phyloP scores from a whole-genome alignment of 2,888 invertebrate genomes.

The Eudemis profundana region DNA sequence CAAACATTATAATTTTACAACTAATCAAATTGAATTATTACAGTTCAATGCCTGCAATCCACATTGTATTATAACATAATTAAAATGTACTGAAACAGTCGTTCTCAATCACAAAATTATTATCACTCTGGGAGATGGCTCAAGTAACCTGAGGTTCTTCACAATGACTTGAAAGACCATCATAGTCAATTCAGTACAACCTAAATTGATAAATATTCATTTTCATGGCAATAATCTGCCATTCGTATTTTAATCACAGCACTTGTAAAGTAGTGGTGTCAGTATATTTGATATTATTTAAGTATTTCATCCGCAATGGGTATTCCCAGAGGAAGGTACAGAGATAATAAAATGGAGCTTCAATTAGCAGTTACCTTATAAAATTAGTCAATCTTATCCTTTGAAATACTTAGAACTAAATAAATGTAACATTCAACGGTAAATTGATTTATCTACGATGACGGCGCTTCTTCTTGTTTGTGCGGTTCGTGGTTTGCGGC shows the following conservation, averaged over 20 bases:
- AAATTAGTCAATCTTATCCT: conserved; percentile 40
- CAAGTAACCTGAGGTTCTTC: conserved; percentile 32
- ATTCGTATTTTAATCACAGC: conserved; percentile 76
- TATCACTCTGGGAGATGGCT: conserved; percentile 39
- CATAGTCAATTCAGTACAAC: conserved; percentile 32
- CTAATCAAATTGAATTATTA: conserved; percentile 36
- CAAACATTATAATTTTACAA: conserved; percentile 38
- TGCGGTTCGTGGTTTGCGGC: conserved; percentile 58
- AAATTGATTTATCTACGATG: conserved; percentile 69
- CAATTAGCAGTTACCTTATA: conserved; percentile 58
- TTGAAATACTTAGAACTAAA: conserved; percentile 47
- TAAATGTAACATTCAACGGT: conserved; percentile 47
- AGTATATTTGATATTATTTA: conserved; percentile 58
- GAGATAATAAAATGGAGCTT: conserved; percentile 60
- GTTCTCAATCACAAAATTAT: conserved; percentile 29
- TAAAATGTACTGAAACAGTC: conserved; percentile 29
- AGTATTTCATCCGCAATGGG: conserved; percentile 55
- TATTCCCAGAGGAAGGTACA: conserved; percentile 64
- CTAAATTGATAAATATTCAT: conserved; percentile 46
- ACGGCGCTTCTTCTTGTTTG: conserved; percentile 72
- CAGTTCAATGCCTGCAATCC: conserved; percentile 34
- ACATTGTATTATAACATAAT: conserved; percentile 35
- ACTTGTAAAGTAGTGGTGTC: conserved; percentile 76
- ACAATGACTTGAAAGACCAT: conserved; percentile 30
- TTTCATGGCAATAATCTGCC: conserved; percentile 62